Conservation (phyloP, 1,140 invertebrate species). For the Adoxophyes honmai region DNA sequence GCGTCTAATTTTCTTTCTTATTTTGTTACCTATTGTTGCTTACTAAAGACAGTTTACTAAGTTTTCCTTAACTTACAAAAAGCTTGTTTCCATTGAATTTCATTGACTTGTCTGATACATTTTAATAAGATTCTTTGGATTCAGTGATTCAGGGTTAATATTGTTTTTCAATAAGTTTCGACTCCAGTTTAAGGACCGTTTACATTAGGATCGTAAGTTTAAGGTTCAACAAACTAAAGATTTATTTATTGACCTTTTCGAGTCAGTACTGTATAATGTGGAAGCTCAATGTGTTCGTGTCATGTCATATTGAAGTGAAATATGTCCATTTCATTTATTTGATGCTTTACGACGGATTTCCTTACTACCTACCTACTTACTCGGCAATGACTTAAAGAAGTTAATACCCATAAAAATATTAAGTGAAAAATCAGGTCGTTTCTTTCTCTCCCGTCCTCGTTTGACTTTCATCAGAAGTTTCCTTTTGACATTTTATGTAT, state of each 20-base stretch:
- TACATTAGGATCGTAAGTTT: conserved; percentile 22
- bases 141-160: conserved; percentile 22
- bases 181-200: conserved; percentile 15
- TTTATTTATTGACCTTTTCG: conserved; percentile 8
- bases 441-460: no score
- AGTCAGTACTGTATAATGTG: neutral
- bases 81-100: conserved; percentile 24
- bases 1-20: no score
- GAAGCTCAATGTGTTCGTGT: no score
- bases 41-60: conserved; percentile 15
- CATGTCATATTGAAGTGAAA: no score
- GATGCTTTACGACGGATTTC: no score
- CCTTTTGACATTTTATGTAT: no score
- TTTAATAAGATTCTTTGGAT: conserved; percentile 29
- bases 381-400: no score
- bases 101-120: conserved; percentile 24
- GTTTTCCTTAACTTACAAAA: conserved; percentile 17
- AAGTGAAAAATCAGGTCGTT: no score
- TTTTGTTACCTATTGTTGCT: neutral
- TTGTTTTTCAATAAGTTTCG: conserved; percentile 20
- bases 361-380: no score
- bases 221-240: conserved; percentile 25
- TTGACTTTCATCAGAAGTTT: no score
- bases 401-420: no score
- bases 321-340: no score